Base-by-base conservation (phyloP, 2,797 vertebrate genomes). In the Macropus fuliginosus region DNA sequence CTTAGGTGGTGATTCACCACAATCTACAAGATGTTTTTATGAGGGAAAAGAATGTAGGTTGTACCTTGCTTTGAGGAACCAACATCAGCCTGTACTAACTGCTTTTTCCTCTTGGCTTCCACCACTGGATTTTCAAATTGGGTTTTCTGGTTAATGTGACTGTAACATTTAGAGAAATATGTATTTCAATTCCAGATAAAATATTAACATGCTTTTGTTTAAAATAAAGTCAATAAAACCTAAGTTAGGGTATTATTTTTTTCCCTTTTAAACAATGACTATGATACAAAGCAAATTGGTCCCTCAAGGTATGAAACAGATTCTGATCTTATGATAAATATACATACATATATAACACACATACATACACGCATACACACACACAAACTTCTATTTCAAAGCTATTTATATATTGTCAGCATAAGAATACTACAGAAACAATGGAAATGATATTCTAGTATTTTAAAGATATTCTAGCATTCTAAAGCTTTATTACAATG, bases 71-170 rank as follows among this genome's bases (percentile, higher is more conserved):
- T 98, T 96, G 98, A 96, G 96, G 98, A 92, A 5, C 97, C 98
- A 91, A n/a, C 91, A 62, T 99, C 99, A 29, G 95, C 54, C 95
- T 98, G 98, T 97, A 98, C 98, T 27, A 98, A 98, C 74, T 99
- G 98, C 93, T 99, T 99, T 98, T 99, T 99, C 52, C 99, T 99
- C 98, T 99, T 99, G 57, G 99, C 99, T 98, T 99, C 99, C 98
- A 99, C 97, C 21, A 99, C 99, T 24, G 99, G 99, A 97, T 99
- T 99, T 99, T 99, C 99, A 99, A 99, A 99, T 98, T 99, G 99
- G 55, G 99, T 99, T 99, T 99, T 99, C 99, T 99, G 99, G 98
- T 99, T 99, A 97, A 99, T 99, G 95, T 99, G 99, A 98, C 99
- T 99, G 98, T 40, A 98, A 92, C 98, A 96, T 93, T 95, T 0